Conservation (phyloP, 2,113 vertebrate species). For the Diadophis punctatus region DNA sequence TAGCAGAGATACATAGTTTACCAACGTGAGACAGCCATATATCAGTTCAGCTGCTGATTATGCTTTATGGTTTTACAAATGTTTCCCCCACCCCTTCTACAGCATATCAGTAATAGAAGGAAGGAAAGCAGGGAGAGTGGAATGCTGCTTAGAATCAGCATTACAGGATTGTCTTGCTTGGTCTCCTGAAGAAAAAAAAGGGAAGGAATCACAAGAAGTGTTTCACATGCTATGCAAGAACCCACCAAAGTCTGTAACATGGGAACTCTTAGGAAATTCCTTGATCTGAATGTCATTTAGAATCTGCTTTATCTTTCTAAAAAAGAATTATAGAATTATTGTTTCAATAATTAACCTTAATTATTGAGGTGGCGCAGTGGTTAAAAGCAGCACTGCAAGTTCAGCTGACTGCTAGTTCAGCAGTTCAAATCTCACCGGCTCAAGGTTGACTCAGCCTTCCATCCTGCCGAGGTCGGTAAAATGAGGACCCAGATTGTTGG, state of each 20-base stretch:
- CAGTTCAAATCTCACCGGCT: no score
- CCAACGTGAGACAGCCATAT: neutral
- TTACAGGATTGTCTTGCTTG: neutral
- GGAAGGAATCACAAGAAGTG: neutral
- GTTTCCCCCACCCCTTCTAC: neutral
- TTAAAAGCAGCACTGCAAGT: no score
- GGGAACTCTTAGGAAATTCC: neutral
- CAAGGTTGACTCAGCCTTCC: no score
- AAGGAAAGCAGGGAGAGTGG: neutral
- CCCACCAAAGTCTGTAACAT: neutral
- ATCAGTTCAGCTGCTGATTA: neutral
- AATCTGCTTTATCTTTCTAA: neutral
- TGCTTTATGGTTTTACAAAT: neutral
- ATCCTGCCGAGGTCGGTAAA: no score
- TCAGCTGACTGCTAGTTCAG: no score
- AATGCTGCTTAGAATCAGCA: neutral
- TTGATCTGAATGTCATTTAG: neutral
- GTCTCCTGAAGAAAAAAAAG: neutral
- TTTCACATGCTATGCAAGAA: neutral
- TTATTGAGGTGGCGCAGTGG: no score
- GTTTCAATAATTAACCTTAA: neutral
- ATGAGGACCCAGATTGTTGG: no score
- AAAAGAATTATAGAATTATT: neutral
- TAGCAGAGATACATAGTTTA: neutral
- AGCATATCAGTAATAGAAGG: neutral